Conservation (phyloP, 1,140 invertebrate genomes). For the Trichonephila clavipes region DNA sequence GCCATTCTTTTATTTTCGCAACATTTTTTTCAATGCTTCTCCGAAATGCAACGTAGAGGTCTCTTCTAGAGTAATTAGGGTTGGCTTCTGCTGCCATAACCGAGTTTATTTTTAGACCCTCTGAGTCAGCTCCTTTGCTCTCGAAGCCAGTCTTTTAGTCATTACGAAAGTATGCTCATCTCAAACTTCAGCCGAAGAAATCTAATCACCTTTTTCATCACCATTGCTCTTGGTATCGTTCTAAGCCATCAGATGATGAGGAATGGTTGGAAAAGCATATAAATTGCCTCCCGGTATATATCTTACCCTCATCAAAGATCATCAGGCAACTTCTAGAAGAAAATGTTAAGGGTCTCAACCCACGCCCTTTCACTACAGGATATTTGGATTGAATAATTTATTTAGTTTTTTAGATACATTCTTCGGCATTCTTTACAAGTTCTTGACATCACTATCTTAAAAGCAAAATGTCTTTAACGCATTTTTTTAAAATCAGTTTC, state of each 20-base stretch:
- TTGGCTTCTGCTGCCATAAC: slow-evolving; percentile 28
- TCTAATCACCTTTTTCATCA: slow-evolving; percentile 72
- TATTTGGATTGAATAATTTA: neutral
- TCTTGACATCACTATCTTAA: no score
- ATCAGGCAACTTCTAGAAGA: slow-evolving; percentile 33
- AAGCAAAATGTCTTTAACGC: no score
- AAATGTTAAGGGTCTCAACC: neutral
- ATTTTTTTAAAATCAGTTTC: no score
- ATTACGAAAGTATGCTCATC: slow-evolving; percentile 63
- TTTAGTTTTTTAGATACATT: no score
- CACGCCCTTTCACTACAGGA: slow-evolving; percentile 6
- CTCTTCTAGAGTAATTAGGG: slow-evolving; percentile 38
- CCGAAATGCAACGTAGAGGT: slow-evolving; percentile 27
- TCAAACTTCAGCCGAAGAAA: slow-evolving; percentile 56
- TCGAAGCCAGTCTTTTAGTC: slow-evolving; percentile 28
- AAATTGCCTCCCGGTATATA: slow-evolving; percentile 43
- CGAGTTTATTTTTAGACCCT: slow-evolving; percentile 52
- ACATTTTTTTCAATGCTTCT: slow-evolving; percentile 24
- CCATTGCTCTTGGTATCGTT: slow-evolving; percentile 67
- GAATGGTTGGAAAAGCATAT: slow-evolving; percentile 43
- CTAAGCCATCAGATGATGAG: slow-evolving; percentile 67
- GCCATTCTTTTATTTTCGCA: neutral
- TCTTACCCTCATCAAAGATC: slow-evolving; percentile 32
- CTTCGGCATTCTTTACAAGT: no score
- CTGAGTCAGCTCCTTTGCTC: slow-evolving; percentile 49